Evolutionary conservation across 2,888 invertebrate species (phyloP), one percentile per base, ranked within the genome.

Genomic region (Sarcophaga caerulescens): DNA sequence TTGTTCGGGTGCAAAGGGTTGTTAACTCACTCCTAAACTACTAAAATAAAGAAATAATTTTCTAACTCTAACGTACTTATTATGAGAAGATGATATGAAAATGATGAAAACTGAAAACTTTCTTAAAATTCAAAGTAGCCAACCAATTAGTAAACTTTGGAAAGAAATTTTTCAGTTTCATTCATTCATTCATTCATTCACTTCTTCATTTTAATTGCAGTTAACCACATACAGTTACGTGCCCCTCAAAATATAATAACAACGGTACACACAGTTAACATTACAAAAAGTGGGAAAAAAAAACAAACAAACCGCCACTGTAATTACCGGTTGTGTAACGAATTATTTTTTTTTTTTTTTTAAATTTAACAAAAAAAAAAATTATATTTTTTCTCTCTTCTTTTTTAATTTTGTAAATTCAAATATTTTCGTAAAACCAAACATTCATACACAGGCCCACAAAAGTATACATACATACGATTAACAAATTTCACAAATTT

Each of bases 311-410:
- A 73, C 76, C 77, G 74, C 69, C 69, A 66, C 62, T 70, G 73
- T 75, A 84, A 84, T 84, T 86, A 78, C 60, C 76, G 65, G 65
- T 84, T 81, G 77, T 82, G 76, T 80, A 85, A 85, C 75, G 78
- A 35, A 65, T 81, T 35, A 69, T 71, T 63, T 65, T 73, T 80
- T 35, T 73, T 45, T 12, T 17, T 60, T 23, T 8, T n/a, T 63
- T 14, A 21, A 45, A 44, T 47, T 74, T 63, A 47, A 14, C 14
- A n/a, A n/a, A 47, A 14, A 47, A 47, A 47, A 11, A 12, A 47
- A 14, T 14, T 12, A 0, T 68, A 52, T 12, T 68, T 62, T 60
- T 23, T 75, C 11, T 70, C 23, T 21, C 65, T 69, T 25, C 21
- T 12, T 44, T 10, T 60, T 47, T 78, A 66, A 68, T 78, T 65